phyloP scores from a whole-genome alignment of 2,113 vertebrate genomes.

The Oriolus oriolus region DNA sequence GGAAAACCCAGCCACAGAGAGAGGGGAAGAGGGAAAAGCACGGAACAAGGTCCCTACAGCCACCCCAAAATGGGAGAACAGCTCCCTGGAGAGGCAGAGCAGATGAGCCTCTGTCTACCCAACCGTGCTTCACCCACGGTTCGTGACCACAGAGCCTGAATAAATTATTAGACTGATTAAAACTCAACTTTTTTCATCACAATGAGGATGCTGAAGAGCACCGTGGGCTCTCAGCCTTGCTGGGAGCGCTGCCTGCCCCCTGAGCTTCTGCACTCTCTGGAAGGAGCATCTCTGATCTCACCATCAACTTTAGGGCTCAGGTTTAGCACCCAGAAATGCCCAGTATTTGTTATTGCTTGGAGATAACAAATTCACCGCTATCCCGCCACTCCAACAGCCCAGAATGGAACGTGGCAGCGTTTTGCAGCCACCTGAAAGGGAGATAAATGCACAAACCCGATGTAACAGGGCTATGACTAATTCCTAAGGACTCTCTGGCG shows the following conservation, averaged over 20 bases:
- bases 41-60: fast-evolving
- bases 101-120: not conserved
- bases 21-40: not conserved
- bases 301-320: not conserved
- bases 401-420: not conserved
- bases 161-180: not conserved
- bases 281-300: not conserved
- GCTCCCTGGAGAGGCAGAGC: not conserved
- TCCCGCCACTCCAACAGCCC: not conserved
- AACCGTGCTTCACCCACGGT: fast-evolving
- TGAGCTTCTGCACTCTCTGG: not conserved
- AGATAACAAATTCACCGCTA: fast-evolving
- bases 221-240: not conserved
- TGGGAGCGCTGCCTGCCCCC: not conserved
- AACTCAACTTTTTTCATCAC: not conserved
- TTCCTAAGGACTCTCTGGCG: not conserved
- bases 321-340: not conserved
- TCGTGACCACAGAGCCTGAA: not conserved
- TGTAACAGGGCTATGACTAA: not conserved
- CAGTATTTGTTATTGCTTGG: not conserved
- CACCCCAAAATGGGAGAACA: fast-evolving
- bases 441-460: not conserved
- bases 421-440: not conserved
- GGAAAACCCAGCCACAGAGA: not conserved
- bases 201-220: too few species aligned